Evolutionary conservation across 2,797 vertebrate genomes (phyloP).

Genomic region (Myotis vivesi): DNA sequence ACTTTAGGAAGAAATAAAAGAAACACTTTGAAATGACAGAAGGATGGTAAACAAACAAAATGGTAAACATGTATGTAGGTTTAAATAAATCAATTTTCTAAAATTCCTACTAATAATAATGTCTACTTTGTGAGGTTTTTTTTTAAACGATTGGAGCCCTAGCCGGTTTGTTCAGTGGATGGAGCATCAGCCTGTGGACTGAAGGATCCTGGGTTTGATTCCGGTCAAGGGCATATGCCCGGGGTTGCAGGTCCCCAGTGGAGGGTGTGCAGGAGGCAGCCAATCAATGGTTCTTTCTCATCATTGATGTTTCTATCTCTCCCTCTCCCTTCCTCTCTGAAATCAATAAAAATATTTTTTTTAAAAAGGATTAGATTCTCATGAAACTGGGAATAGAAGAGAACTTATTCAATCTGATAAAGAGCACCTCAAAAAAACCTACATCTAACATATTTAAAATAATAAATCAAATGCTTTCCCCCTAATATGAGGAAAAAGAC

Average conservation of each 20-base stretch:
- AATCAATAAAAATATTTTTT: background rate
- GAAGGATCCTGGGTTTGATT: too few relatives aligned
- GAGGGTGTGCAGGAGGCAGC: too few relatives aligned
- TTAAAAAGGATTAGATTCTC: background rate
- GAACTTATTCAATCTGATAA: background rate
- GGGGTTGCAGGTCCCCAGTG: too few relatives aligned
- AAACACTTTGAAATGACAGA: background rate
- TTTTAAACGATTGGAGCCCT: background rate
- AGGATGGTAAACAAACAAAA: constrained; percentile 4
- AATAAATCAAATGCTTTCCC: background rate
- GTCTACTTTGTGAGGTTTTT: background rate
- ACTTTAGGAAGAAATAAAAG: background rate
- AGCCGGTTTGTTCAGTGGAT: too few relatives aligned
- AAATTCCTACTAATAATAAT: background rate
- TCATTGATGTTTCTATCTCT: too few relatives aligned
- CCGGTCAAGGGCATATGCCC: too few relatives aligned
- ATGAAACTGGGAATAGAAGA: background rate
- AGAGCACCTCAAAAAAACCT: background rate
- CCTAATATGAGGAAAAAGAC: background rate
- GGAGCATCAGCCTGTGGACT: too few relatives aligned
- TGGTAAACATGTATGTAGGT: background rate
- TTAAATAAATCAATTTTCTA: background rate
- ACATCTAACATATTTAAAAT: background rate
- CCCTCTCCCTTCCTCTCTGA: too few relatives aligned
- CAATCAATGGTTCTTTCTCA: too few relatives aligned